phyloP scores from a whole-genome alignment of 1,140 invertebrate species.

The Trichonephila inaurata region DNA sequence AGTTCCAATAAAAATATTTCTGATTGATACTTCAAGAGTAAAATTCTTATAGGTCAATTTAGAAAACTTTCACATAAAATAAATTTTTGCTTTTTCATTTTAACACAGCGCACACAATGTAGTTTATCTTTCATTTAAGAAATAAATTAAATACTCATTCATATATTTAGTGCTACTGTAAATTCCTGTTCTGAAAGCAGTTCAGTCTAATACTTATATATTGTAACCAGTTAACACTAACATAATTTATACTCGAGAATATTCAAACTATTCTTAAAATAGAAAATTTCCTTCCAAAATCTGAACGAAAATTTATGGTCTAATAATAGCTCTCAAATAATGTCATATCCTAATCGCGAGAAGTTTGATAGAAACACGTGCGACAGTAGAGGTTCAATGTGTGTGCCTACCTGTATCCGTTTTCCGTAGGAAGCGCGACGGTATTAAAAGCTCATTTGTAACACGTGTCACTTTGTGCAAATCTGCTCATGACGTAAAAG shows the following conservation, averaged over 20 bases:
- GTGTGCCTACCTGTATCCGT: conserved; percentile 33
- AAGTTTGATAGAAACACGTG: not conserved
- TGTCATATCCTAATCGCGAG: not conserved
- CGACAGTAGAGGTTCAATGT: not conserved
- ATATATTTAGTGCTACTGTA: not conserved
- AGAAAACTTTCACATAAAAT: no score
- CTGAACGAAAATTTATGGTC: conserved; percentile 10
- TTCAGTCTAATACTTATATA: not conserved
- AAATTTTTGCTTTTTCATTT: no score
- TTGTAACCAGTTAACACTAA: not conserved
- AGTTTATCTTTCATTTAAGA: no score
- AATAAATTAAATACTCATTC: not conserved
- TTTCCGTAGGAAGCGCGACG: not conserved
- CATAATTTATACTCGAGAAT: not conserved
- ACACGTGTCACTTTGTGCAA: conserved; percentile 59
- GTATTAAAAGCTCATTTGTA: conserved; percentile 74
- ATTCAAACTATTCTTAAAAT: not conserved
- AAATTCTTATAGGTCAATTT: no score
- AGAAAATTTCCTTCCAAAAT: not conserved
- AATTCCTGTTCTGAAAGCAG: not conserved
- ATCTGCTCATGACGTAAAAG: conserved; percentile 40
- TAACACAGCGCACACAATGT: no score
- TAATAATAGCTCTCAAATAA: conserved; percentile 5
- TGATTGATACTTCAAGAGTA: no score
- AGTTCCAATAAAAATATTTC: no score